A percentile compares a stretch with the other conserved stretches of the same genome.
Evolutionary conservation across 2,888 invertebrate genomes (phyloP).

Genomic region (Eubasilissa splendida): DNA sequence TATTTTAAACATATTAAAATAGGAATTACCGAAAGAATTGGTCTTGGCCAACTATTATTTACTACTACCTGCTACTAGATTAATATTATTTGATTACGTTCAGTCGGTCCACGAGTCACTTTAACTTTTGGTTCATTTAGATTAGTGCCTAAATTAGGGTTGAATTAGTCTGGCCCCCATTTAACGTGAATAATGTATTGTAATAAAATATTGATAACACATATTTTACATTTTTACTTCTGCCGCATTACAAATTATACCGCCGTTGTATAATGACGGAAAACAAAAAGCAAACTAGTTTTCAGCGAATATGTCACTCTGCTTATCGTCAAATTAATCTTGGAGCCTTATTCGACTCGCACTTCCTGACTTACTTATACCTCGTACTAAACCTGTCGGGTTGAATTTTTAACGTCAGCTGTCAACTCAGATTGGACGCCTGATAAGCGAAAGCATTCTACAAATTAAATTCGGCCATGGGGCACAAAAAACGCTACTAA

Average conservation of each 20-base stretch:
- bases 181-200: no score
- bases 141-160: no score
- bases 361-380: slow-evolving; percentile 37
- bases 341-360: slow-evolving; percentile 28
- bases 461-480: slow-evolving; percentile 37
- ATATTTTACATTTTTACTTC: not conserved
- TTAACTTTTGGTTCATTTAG: no score
- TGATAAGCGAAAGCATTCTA: slow-evolving; percentile 38
- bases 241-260: not conserved
- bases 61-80: no score
- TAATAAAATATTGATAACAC: no score
- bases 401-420: slow-evolving; percentile 44
- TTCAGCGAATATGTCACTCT: slow-evolving; percentile 36
- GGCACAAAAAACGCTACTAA: not conserved
- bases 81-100: no score
- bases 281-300: slow-evolving; percentile 35
- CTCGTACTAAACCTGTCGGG: slow-evolving; percentile 42
- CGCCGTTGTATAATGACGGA: not conserved
- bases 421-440: slow-evolving; percentile 43
- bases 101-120: no score
- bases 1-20: no score
- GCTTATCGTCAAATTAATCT: slow-evolving; percentile 42
- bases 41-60: no score
- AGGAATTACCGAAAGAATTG: no score
- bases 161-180: no score